Percentiles rank a stretch among this genome's conserved stretches.
Evolutionary conservation across 2,113 vertebrate species (phyloP).

Genomic region (Scalopus aquaticus): DNA sequence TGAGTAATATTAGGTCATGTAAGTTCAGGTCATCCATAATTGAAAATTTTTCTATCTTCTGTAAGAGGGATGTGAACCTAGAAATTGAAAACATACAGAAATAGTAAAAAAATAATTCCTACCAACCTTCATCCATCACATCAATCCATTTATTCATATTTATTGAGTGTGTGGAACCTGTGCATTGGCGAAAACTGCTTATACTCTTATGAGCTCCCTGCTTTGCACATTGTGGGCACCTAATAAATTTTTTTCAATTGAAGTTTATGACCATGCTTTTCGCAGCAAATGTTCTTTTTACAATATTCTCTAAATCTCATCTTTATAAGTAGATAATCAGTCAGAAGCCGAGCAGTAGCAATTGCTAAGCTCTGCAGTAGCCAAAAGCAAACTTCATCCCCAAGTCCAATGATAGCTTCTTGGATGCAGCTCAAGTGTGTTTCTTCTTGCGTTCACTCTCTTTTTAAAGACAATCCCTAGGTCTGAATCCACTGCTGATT

Average conservation of each 20-base stretch:
- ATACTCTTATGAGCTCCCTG: slow-evolving; percentile 2
- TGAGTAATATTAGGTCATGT: slow-evolving; percentile 26
- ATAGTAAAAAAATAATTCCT: neutral
- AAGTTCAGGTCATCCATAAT: slow-evolving; percentile 17
- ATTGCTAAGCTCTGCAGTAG: slow-evolving; percentile 24
- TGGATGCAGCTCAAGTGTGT: neutral
- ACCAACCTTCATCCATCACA: neutral
- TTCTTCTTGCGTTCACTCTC: neutral
- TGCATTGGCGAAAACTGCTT: neutral
- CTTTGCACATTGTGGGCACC: neutral
- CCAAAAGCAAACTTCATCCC: slow-evolving; percentile 37
- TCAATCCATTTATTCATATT: slow-evolving; percentile 52
- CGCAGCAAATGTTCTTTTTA: slow-evolving; percentile 46
- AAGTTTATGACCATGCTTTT: slow-evolving; percentile 61
- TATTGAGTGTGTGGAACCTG: slow-evolving; percentile 21
- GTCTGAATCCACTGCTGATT: slow-evolving; percentile 61
- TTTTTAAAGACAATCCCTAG: slow-evolving; percentile 57
- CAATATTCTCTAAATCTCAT: slow-evolving; percentile 37
- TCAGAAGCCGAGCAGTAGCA: slow-evolving; percentile 50
- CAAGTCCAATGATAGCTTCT: slow-evolving; percentile 52
- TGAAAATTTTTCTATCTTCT: slow-evolving; percentile 16
- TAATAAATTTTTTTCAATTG: slow-evolving; percentile 42
- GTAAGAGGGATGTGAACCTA: neutral
- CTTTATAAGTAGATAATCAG: slow-evolving; percentile 50
- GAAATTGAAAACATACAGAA: slow-evolving; percentile 31